Percentiles rank a stretch among this genome's conserved stretches.
These are phyloP conservation scores for Phrynocephalus guinanensis DNA, from an alignment of 2,797 vertebrate genomes.

Conservation along the genomic window DNA sequence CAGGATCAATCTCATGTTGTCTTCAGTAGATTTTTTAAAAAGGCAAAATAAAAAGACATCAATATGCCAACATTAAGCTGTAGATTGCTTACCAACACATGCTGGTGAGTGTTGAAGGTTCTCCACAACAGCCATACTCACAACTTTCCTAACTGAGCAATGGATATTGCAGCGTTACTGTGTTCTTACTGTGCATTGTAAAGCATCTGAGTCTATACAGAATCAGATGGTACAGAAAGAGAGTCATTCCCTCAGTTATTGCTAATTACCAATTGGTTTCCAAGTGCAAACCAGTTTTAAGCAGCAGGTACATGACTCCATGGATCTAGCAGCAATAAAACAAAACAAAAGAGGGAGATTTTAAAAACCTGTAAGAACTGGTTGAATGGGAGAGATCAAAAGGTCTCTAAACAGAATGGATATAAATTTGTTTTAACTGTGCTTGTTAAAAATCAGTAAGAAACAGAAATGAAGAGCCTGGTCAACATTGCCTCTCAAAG, in stretches of 20 bases:
- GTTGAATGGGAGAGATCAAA: background rate
- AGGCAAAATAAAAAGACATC: background rate
- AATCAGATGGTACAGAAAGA: background rate
- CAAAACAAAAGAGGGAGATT: background rate
- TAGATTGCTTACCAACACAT: background rate
- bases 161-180: background rate
- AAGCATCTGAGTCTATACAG: background rate
- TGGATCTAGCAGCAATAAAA: background rate
- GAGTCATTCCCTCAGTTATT: background rate
- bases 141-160: background rate
- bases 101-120: background rate
- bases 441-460: background rate
- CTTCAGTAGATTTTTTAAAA: background rate
- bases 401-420: background rate
- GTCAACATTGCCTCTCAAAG: background rate
- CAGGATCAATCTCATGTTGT: no score
- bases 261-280: background rate
- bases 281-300: background rate
- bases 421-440: conserved; percentile 1
- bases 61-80: background rate
- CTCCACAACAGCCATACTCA: background rate
- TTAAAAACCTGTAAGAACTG: background rate
- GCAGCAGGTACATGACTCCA: background rate
- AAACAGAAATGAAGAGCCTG: background rate
- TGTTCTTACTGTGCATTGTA: background rate